phyloP scores from a whole-genome alignment of 2,797 vertebrate species.

The Anolis apletophallus region DNA sequence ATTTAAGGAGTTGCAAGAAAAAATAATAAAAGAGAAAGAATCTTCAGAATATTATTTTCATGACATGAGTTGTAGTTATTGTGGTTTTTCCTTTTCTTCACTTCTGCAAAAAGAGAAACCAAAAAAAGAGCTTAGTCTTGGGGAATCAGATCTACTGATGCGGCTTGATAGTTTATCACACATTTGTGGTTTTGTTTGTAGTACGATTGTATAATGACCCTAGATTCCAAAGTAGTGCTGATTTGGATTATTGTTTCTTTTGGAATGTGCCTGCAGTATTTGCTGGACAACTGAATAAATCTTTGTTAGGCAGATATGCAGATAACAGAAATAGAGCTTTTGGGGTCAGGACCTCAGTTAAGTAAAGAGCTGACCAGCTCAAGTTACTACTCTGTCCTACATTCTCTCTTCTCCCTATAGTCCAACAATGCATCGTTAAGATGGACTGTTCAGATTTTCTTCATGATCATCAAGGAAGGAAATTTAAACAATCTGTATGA shows the following conservation, averaged over 20 bases:
- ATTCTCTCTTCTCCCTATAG: background rate
- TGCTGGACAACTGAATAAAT: conserved; percentile 4
- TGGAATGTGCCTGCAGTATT: conserved; percentile 4
- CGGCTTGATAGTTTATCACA: background rate
- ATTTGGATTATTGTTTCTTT: conserved; percentile 1
- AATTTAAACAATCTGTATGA: background rate
- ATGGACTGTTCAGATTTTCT: background rate
- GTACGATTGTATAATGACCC: background rate
- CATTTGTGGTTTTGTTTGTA: background rate
- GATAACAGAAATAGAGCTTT: conserved; percentile 8
- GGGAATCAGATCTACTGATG: background rate
- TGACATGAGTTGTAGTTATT: background rate
- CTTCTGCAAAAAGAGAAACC: background rate
- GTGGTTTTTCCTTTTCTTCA: background rate
- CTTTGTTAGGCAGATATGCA: conserved; percentile 3
- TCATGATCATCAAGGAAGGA: background rate
- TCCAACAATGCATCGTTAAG: background rate
- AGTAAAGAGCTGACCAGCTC: conserved; percentile 19
- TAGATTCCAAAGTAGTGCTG: background rate
- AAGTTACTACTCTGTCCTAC: background rate
- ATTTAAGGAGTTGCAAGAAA: background rate
- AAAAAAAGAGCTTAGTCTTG: background rate
- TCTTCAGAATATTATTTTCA: background rate
- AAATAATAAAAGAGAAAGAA: background rate
- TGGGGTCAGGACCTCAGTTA: conserved; percentile 19